phyloP scores from a whole-genome alignment of 2,888 invertebrate genomes.

The Drosophila tanythrix region DNA sequence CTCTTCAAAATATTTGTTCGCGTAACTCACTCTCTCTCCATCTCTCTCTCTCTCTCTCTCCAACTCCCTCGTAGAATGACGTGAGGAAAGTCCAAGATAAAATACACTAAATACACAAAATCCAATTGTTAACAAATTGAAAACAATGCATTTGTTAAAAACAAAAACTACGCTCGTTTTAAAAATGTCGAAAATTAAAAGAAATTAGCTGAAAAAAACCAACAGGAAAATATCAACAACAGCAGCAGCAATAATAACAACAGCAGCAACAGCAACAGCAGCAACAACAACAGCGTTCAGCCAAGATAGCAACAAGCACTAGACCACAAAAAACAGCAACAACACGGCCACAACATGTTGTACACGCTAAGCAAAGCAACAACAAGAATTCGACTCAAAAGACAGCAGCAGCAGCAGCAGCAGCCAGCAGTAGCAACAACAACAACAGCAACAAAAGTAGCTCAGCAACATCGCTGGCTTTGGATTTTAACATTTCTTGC shows the following conservation, averaged over 20 bases:
- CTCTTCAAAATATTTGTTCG: slow-evolving; percentile 6
- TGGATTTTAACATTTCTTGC: slow-evolving; percentile 68
- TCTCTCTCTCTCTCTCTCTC: not conserved
- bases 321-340: slow-evolving; percentile 27
- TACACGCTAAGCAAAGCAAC: slow-evolving; percentile 74
- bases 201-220: slow-evolving; percentile 53
- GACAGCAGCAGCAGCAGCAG: slow-evolving; percentile 48
- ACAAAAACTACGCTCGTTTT: slow-evolving; percentile 65
- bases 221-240: slow-evolving; percentile 8
- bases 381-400: slow-evolving; percentile 76
- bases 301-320: slow-evolving; percentile 17
- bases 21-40: slow-evolving; percentile 9
- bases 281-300: slow-evolving; percentile 33
- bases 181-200: slow-evolving; percentile 70
- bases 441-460: slow-evolving; percentile 38
- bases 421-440: slow-evolving; percentile 30
- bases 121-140: slow-evolving; percentile 22
- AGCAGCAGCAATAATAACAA: slow-evolving; percentile 2
- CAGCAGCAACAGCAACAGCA: slow-evolving; percentile 18
- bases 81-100: slow-evolving; percentile 45
- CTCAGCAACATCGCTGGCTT: slow-evolving; percentile 59
- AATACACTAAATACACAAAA: slow-evolving; percentile 14
- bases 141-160: slow-evolving; percentile 70
- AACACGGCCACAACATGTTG: slow-evolving; percentile 73
- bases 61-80: slow-evolving; percentile 39